These are phyloP conservation scores for Petrocephalus sullivani DNA, from an alignment of 2,797 vertebrate species.

Conservation along the genomic window DNA sequence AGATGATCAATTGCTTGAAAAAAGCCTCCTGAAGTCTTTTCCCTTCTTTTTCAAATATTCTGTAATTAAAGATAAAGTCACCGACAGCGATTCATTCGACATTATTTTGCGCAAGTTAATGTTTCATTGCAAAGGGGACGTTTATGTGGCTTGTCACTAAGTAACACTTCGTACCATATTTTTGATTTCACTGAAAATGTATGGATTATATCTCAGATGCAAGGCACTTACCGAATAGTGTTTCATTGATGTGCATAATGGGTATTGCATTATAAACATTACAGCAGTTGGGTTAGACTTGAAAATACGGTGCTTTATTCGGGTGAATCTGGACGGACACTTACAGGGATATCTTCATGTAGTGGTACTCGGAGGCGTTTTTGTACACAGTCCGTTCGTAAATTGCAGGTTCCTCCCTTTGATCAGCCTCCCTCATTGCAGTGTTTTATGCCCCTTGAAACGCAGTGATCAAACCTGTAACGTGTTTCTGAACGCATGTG, in stretches of 20 bases:
- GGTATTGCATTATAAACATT: not conserved
- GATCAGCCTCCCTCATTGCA: not conserved
- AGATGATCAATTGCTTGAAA: conserved; percentile 79
- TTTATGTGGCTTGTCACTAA: not conserved
- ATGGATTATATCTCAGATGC: not conserved
- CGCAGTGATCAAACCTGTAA: not conserved
- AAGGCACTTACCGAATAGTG: not conserved
- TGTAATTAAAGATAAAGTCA: conserved; percentile 35
- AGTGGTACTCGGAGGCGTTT: conserved; percentile 68
- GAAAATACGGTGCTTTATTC: not conserved
- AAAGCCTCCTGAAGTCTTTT: conserved; percentile 60
- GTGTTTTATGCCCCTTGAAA: not conserved
- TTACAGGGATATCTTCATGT: conserved; percentile 79
- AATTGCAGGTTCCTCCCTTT: conserved; percentile 39
- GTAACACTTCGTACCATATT: not conserved
- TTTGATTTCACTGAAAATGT: not conserved
- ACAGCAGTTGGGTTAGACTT: not conserved
- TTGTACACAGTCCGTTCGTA: conserved; percentile 69
- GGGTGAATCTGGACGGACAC: conserved; percentile 39
- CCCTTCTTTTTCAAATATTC: conserved; percentile 64
- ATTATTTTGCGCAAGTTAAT: not conserved
- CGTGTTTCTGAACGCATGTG: not conserved
- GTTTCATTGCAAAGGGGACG: not conserved
- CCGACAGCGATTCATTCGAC: not conserved
- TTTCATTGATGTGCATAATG: not conserved